These are phyloP conservation scores for Geotria australis DNA, from an alignment of 2,797 vertebrate species.

Conservation along the genomic window DNA sequence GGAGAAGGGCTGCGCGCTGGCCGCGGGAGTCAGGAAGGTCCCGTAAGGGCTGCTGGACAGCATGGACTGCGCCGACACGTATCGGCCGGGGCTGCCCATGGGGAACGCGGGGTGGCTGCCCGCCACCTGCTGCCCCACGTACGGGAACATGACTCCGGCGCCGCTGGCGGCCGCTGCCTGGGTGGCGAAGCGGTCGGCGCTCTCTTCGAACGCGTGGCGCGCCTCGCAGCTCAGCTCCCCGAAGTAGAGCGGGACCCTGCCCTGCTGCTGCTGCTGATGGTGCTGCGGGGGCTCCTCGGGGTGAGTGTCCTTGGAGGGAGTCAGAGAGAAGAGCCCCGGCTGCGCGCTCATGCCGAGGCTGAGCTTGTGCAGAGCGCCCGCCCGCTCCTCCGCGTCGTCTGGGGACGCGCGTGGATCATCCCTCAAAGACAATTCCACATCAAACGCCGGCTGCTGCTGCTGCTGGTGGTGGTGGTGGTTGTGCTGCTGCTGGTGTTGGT, in stretches of 20 bases:
- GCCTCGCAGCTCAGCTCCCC: neutral
- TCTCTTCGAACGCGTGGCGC: neutral
- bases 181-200: neutral
- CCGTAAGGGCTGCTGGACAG: slow-evolving; percentile 97
- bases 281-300: neutral
- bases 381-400: neutral
- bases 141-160: slow-evolving; percentile 64
- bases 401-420: neutral
- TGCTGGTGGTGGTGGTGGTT: neutral
- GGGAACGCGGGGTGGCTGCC: slow-evolving; percentile 83
- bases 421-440: neutral
- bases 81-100: slow-evolving; percentile 78
- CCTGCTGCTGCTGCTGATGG: too few species aligned
- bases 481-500: too few species aligned
- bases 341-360: neutral
- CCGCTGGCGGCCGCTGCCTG: slow-evolving; percentile 37
- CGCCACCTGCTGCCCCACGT: slow-evolving; percentile 81
- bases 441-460: neutral
- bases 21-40: slow-evolving; percentile 74
- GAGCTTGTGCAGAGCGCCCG: neutral
- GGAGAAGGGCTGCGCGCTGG: slow-evolving; percentile 58
- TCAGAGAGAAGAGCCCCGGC: neutral
- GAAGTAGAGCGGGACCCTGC: neutral
- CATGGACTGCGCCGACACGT: slow-evolving; percentile 94
- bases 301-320: neutral